A percentile compares a stretch with the other conserved stretches of the same genome.
These are phyloP conservation scores for Pasiphila rectangulata DNA, from an alignment of 2,888 invertebrate species.

Conservation along the genomic window DNA sequence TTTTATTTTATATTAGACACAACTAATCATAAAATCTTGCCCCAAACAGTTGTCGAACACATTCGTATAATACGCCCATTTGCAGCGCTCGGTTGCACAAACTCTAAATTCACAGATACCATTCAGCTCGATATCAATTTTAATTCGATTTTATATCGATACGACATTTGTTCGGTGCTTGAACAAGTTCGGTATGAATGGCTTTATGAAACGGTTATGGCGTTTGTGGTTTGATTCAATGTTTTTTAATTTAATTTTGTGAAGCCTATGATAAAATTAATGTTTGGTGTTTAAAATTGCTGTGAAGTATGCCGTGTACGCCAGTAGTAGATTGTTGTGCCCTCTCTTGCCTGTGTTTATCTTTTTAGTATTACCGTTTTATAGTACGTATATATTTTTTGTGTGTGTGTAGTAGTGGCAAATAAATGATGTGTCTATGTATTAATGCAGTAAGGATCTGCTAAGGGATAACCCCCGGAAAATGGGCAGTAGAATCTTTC, in stretches of 20 bases:
- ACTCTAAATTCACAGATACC: constrained; percentile 46
- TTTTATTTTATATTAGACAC: too few species aligned
- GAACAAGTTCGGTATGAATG: constrained; percentile 43
- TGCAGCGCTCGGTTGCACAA: constrained; percentile 48
- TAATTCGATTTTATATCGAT: constrained; percentile 65
- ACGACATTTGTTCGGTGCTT: constrained; percentile 43
- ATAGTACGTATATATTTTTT: too few species aligned
- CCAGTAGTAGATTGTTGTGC: too few species aligned
- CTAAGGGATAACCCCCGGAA: too few species aligned
- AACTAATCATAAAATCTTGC: constrained; percentile 29
- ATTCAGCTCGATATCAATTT: constrained; percentile 52
- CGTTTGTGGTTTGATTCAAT: constrained; percentile 28
- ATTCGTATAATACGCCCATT: constrained; percentile 58
- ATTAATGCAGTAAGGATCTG: too few species aligned
- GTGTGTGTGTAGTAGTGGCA: too few species aligned
- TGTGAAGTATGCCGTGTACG: too few species aligned
- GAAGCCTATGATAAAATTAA: background rate
- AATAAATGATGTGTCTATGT: too few species aligned
- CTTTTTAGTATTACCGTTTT: too few species aligned
- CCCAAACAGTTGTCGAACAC: constrained; percentile 52
- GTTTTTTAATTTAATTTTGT: constrained; percentile 8
- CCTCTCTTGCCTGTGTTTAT: too few species aligned
- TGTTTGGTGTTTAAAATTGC: too few species aligned
- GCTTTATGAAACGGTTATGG: constrained; percentile 42
- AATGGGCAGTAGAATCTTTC: too few species aligned